A percentile compares a stretch with the other conserved stretches of the same genome.
Conservation (phyloP, 2,888 invertebrate genomes). For the Metopia argyrocephala region DNA sequence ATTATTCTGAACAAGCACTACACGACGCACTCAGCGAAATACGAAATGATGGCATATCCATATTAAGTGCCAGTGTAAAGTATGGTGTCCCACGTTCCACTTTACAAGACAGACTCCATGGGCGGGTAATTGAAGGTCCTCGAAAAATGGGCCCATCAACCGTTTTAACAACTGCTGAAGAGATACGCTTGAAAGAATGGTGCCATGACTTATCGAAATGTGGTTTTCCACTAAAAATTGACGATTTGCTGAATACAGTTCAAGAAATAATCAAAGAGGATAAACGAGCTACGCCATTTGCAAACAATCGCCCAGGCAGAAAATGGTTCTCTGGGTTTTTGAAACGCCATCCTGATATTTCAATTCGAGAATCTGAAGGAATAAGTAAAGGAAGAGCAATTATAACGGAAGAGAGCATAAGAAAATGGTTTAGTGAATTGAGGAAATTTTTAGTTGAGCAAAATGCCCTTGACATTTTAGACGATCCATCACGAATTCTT, state of each 20-base stretch:
- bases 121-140: not conserved
- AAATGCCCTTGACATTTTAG: not conserved
- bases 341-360: not conserved
- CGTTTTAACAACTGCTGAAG: not conserved
- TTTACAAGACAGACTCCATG: constrained; percentile 17
- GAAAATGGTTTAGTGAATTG: not conserved
- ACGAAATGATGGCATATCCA: not conserved
- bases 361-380: not conserved
- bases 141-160: constrained; percentile 35
- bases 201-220: constrained; percentile 13
- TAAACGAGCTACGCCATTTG: constrained; percentile 6
- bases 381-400: constrained; percentile 9
- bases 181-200: constrained; percentile 12
- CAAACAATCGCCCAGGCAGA: constrained; percentile 19
- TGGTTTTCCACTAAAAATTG: constrained; percentile 26
- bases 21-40: not conserved
- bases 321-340: constrained; percentile 29
- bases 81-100: constrained; percentile 38
- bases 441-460: not conserved
- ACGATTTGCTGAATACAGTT: constrained; percentile 36
- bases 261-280: constrained; percentile 25
- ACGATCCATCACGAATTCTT: too few relatives aligned
- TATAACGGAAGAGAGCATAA: constrained; percentile 3
- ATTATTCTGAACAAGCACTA: not conserved
- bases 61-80: constrained; percentile 31